Evolutionary conservation across 2,797 vertebrate species (phyloP).

Genomic region (Vultur gryphus): DNA sequence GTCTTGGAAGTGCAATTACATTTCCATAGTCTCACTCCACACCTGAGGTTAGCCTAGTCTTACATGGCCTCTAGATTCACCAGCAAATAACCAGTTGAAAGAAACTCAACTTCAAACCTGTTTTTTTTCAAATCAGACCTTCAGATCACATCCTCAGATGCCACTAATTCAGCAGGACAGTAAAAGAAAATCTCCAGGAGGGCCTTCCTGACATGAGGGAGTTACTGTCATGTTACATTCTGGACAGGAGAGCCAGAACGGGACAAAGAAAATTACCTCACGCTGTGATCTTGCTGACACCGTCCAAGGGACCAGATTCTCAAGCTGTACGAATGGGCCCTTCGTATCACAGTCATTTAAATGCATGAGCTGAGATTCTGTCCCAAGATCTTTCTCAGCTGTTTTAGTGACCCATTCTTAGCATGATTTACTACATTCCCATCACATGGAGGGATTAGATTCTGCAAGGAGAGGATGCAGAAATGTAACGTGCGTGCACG

Average conservation of each 20-base stretch:
- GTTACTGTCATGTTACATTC: neutral
- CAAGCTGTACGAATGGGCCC: neutral
- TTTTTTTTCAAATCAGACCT: neutral
- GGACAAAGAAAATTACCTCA: neutral
- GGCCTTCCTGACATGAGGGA: neutral
- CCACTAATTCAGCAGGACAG: neutral
- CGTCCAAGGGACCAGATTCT: neutral
- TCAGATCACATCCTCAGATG: neutral
- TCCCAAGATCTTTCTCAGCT: neutral
- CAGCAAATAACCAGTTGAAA: neutral
- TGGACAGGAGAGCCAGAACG: neutral
- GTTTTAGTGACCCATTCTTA: neutral
- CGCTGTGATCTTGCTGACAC: neutral
- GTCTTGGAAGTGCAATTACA: neutral
- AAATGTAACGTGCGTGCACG: fast-evolving
- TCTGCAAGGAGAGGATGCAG: neutral
- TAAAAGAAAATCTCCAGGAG: neutral
- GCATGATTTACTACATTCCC: neutral
- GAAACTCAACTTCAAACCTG: neutral
- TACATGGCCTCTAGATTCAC: neutral
- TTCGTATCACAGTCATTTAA: neutral
- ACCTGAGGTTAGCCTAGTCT: neutral
- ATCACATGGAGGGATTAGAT: neutral
- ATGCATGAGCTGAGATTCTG: neutral
- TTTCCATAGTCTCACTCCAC: neutral